phyloP scores from a whole-genome alignment of 2,113 vertebrate species.

The Hucho hucho region DNA sequence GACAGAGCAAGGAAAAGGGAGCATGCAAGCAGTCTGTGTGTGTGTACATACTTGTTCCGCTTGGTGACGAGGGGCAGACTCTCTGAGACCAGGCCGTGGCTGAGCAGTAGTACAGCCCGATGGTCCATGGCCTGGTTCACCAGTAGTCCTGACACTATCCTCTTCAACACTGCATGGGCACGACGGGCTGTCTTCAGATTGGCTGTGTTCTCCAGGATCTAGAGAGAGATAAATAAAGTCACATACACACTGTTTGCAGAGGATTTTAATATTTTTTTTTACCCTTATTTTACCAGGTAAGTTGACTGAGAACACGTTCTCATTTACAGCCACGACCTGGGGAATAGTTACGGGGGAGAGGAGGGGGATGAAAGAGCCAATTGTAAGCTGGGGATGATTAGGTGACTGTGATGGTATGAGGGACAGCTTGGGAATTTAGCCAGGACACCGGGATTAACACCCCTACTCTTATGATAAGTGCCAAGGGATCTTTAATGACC shows the following conservation, averaged over 20 bases:
- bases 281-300: too few relatives aligned
- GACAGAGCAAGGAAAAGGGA: not conserved
- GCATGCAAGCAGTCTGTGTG: not conserved
- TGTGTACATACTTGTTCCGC: conserved; percentile 81
- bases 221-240: not conserved
- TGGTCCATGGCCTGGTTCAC: conserved; percentile 81
- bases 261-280: too few relatives aligned
- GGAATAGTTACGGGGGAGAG: too few relatives aligned
- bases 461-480: too few relatives aligned
- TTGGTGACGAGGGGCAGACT: conserved; percentile 90
- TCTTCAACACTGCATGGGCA: conserved; percentile 83
- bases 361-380: too few relatives aligned
- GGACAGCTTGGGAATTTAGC: too few relatives aligned
- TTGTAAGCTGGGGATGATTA: too few relatives aligned
- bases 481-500: too few relatives aligned
- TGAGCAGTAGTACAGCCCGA: conserved; percentile 85
- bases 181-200: conserved; percentile 88
- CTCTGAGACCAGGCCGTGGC: conserved; percentile 90
- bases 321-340: too few relatives aligned
- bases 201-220: conserved; percentile 86
- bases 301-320: too few relatives aligned
- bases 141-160: conserved; percentile 84
- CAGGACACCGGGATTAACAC: too few relatives aligned
- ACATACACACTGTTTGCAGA: not conserved
- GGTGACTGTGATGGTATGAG: too few relatives aligned